Percentiles rank a stretch among this genome's conserved stretches.
phyloP scores from a whole-genome alignment of 2,888 invertebrate genomes.

The Leucoptera coffeella region DNA sequence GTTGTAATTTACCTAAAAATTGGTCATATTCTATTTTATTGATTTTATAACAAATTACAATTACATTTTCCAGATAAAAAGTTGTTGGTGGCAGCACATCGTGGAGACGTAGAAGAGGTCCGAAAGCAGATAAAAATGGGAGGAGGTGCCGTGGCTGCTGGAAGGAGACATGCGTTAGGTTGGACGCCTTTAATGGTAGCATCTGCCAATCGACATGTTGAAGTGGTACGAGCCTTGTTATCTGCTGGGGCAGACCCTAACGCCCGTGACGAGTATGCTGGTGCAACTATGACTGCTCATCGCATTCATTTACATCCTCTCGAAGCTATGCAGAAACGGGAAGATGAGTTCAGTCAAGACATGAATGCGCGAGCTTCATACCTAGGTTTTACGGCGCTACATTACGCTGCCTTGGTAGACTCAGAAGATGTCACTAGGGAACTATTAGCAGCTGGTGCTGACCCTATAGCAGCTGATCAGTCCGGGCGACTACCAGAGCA shows the following conservation, averaged over 20 bases:
- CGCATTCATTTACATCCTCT: constrained; percentile 65
- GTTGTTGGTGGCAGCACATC: too few relatives aligned
- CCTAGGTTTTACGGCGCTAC: constrained; percentile 79
- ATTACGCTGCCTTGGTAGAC: constrained; percentile 80
- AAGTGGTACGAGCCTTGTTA: constrained; percentile 55
- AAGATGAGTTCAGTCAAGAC: constrained; percentile 74
- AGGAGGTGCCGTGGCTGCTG: constrained; percentile 56
- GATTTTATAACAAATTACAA: too few relatives aligned
- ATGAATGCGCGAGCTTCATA: constrained; percentile 70
- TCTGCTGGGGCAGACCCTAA: constrained; percentile 77
- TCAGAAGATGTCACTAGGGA: constrained; percentile 55
- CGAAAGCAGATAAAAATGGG: too few relatives aligned
- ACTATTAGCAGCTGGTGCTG: constrained; percentile 67
- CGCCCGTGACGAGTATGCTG: constrained; percentile 68
- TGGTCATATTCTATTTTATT: too few relatives aligned
- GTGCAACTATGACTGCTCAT: constrained; percentile 59
- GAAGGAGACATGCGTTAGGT: constrained; percentile 69
- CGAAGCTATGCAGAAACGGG: constrained; percentile 64
- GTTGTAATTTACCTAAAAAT: too few relatives aligned
- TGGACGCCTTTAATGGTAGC: constrained; percentile 87
- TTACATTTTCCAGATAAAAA: too few relatives aligned
- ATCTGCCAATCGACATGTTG: constrained; percentile 66
- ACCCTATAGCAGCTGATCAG: constrained; percentile 70
- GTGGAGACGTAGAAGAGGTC: too few relatives aligned
- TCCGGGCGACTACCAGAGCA: constrained; percentile 69